Evolutionary conservation across 2,888 invertebrate genomes (phyloP).

Genomic region (Hydropsyche betteni): DNA sequence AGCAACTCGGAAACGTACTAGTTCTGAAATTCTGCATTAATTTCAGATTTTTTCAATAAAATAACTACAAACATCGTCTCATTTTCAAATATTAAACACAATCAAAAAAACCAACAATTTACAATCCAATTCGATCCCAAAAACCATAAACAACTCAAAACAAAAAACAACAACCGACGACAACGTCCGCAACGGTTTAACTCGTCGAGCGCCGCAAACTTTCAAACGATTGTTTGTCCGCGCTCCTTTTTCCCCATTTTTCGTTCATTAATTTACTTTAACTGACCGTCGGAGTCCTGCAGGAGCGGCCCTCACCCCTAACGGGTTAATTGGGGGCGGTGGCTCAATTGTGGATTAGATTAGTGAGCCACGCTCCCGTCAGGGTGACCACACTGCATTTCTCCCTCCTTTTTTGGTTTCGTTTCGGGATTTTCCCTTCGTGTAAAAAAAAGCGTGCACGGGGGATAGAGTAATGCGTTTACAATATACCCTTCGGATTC

Average conservation of each 20-base stretch:
- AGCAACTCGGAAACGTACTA: too few species aligned
- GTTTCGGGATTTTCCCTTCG: not conserved
- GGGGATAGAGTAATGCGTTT: not conserved
- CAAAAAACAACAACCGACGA: too few species aligned
- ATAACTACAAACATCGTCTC: too few species aligned
- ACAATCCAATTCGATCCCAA: too few species aligned
- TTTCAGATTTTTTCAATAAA: too few species aligned
- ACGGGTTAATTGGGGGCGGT: not conserved
- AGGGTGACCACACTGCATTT: constrained; percentile 14
- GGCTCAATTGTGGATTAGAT: constrained; percentile 27
- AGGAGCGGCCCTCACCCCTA: not conserved
- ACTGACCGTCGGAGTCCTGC: constrained; percentile 7
- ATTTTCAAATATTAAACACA: too few species aligned
- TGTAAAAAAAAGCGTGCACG: not conserved
- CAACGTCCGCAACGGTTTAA: too few species aligned
- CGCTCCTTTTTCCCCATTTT: not conserved
- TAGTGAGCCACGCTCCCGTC: constrained; percentile 24
- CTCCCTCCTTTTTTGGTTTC: not conserved
- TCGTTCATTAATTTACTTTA: constrained; percentile 30
- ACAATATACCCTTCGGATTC: not conserved
- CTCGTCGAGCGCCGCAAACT: not conserved
- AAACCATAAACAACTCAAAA: too few species aligned
- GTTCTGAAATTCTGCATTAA: too few species aligned
- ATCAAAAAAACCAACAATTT: too few species aligned
- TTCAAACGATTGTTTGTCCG: constrained; percentile 15